These are phyloP conservation scores for Lethenteron camtschaticum DNA, from an alignment of 2,113 vertebrate species.

Conservation along the genomic window DNA sequence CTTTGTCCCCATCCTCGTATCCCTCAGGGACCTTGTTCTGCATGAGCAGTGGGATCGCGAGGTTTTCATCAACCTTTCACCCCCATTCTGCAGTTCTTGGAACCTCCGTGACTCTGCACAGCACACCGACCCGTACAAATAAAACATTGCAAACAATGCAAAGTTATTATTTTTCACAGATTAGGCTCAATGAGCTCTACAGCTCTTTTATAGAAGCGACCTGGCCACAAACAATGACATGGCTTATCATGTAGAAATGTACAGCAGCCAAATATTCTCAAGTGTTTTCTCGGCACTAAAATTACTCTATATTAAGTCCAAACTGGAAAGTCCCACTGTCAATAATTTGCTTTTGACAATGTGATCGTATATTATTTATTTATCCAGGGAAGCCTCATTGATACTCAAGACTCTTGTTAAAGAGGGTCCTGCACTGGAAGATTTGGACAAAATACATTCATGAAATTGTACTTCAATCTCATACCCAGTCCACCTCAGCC, in stretches of 20 bases:
- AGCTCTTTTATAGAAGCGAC: not conserved
- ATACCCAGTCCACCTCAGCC: not conserved
- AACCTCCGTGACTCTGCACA: constrained; percentile 41
- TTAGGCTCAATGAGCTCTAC: not conserved
- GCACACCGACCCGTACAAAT: not conserved
- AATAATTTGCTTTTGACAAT: no score
- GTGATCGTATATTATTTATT: no score
- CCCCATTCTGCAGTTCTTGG: constrained; percentile 36
- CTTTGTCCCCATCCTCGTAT: constrained; percentile 33
- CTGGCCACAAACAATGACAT: not conserved
- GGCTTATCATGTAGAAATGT: not conserved
- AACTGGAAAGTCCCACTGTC: no score
- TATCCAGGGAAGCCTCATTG: no score
- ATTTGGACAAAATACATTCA: no score
- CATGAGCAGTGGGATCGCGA: constrained; percentile 48
- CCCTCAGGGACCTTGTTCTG: constrained; percentile 36
- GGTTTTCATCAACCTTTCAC: constrained; percentile 19
- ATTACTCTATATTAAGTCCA: no score
- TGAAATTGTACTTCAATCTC: no score
- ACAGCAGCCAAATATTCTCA: not conserved
- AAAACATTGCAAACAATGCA: not conserved
- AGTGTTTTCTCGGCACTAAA: not conserved
- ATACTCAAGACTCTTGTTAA: no score
- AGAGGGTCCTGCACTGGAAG: no score
- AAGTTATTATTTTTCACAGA: not conserved